Percentiles rank a stretch among this genome's conserved stretches.
Evolutionary conservation across 2,797 vertebrate species (phyloP).

Genomic region (Propithecus deckenii): DNA sequence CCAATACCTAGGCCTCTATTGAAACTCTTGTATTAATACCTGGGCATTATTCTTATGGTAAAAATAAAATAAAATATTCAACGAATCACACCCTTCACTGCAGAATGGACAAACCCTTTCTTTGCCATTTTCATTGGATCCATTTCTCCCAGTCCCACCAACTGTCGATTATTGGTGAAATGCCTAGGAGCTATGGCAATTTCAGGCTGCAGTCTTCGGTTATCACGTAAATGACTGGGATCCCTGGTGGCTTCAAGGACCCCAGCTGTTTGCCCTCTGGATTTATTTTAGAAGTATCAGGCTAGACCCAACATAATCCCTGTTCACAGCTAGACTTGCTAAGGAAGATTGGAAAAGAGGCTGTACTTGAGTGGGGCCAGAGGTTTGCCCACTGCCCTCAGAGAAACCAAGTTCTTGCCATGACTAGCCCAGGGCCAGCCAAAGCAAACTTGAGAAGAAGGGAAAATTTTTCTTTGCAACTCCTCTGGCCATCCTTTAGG

Average conservation of each 20-base stretch:
- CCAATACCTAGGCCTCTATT: background rate
- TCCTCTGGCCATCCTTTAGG: background rate
- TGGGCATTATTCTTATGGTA: background rate
- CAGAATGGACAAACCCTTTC: background rate
- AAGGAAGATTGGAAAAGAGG: background rate
- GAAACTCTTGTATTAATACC: background rate
- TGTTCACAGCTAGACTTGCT: background rate
- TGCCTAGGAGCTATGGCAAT: background rate
- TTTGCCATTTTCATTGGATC: slow-evolving; percentile 1
- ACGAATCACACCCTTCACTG: background rate
- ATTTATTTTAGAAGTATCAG: background rate
- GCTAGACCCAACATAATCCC: background rate
- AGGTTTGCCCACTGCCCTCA: background rate
- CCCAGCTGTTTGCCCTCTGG: background rate
- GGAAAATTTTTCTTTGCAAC: background rate
- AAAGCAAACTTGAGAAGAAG: background rate
- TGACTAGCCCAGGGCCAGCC: background rate
- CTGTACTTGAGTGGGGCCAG: background rate
- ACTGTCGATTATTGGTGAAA: background rate
- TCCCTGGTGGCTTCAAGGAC: background rate
- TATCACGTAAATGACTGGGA: background rate
- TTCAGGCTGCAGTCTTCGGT: background rate
- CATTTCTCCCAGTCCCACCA: background rate
- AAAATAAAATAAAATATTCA: slow-evolving; percentile 33
- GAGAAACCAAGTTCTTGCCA: background rate